A percentile compares a stretch with the other conserved stretches of the same genome.
Evolutionary conservation across 2,888 invertebrate species (phyloP).

Genomic region (Plagodis pulveraria): DNA sequence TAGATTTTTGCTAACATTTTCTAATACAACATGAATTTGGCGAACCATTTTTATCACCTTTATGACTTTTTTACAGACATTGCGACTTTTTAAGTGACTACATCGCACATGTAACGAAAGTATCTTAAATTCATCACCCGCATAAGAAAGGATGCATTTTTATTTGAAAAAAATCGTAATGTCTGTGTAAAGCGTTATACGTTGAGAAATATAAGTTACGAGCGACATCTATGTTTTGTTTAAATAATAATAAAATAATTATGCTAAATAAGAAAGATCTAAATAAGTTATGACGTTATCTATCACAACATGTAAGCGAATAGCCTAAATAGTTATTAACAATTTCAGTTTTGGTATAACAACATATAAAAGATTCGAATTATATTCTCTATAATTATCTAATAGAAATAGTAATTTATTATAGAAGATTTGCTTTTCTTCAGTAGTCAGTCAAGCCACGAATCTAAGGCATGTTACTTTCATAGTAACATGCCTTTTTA

Average conservation of each 20-base stretch:
- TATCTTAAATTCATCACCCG: too few species aligned
- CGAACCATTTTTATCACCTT: not conserved
- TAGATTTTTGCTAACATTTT: conserved; percentile 5
- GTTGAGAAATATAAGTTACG: not conserved
- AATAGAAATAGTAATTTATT: conserved; percentile 48
- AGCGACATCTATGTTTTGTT: conserved; percentile 5
- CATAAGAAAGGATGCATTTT: too few species aligned
- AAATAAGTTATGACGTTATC: conserved; percentile 42
- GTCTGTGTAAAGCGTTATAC: not conserved
- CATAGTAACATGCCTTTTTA: too few species aligned
- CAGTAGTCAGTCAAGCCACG: conserved; percentile 59
- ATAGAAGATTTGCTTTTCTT: conserved; percentile 48
- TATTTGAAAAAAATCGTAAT: too few species aligned
- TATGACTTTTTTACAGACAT: conserved; percentile 2
- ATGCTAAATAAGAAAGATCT: conserved; percentile 9
- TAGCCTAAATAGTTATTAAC: conserved; percentile 49
- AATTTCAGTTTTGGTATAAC: conserved; percentile 64
- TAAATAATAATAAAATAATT: conserved; percentile 5
- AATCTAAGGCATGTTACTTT: conserved; percentile 3
- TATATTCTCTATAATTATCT: conserved; percentile 63
- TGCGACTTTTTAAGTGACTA: not conserved
- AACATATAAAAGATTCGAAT: conserved; percentile 72
- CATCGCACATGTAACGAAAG: too few species aligned
- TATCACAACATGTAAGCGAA: conserved; percentile 65
- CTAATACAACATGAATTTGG: conserved; percentile 15